Evolutionary conservation across 2,888 invertebrate genomes (phyloP).

Genomic region (Lepidochitona cinerea): DNA sequence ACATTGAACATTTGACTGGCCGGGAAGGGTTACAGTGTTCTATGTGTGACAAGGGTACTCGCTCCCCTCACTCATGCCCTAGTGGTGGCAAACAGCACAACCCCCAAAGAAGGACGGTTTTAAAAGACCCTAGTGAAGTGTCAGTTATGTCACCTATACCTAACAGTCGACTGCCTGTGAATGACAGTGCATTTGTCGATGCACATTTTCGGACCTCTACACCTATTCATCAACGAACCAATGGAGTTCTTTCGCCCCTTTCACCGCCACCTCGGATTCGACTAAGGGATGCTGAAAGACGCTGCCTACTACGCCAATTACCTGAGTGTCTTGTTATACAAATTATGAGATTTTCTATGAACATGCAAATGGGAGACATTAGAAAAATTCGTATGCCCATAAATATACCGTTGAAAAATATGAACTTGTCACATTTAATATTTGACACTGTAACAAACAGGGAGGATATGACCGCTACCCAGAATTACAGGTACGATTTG

Average conservation of each 20-base stretch:
- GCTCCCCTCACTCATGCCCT: neutral
- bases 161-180: slow-evolving; percentile 33
- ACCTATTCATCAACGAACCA: slow-evolving; percentile 46
- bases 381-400: slow-evolving; percentile 61
- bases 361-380: slow-evolving; percentile 43
- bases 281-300: slow-evolving; percentile 50
- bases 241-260: slow-evolving; percentile 17
- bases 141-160: slow-evolving; percentile 54
- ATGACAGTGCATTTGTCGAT: slow-evolving; percentile 62
- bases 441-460: slow-evolving; percentile 62
- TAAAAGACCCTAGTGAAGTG: neutral
- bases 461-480: slow-evolving; percentile 51
- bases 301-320: slow-evolving; percentile 62
- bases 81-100: slow-evolving; percentile 21
- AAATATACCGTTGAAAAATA: slow-evolving; percentile 52
- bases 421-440: slow-evolving; percentile 58
- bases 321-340: slow-evolving; percentile 68
- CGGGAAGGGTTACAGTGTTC: slow-evolving; percentile 50
- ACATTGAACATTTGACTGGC: slow-evolving; percentile 58
- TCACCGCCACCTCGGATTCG: neutral
- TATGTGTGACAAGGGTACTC: slow-evolving; percentile 20
- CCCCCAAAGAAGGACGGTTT: neutral
- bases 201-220: slow-evolving; percentile 63
- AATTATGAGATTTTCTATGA: slow-evolving; percentile 61
- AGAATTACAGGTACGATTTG: slow-evolving; percentile 51